These are phyloP conservation scores for Brachionus calyciflorus DNA, from an alignment of 1,140 invertebrate species.

Conservation along the genomic window DNA sequence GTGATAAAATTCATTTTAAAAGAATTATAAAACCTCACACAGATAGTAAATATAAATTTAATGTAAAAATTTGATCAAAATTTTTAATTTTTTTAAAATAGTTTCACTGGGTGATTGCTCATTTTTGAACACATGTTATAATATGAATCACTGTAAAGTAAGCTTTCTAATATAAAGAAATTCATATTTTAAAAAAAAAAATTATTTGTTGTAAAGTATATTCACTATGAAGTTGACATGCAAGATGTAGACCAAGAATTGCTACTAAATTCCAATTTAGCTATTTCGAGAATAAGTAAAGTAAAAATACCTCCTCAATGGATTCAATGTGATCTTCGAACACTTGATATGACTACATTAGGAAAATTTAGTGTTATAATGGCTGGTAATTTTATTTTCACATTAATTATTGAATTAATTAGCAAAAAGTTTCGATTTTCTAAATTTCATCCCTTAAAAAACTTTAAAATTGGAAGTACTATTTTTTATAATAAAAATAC, in stretches of 20 bases:
- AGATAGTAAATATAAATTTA: slow-evolving; percentile 64
- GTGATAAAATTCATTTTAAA: slow-evolving; percentile 89
- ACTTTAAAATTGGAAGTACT: no score
- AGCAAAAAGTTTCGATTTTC: slow-evolving; percentile 74
- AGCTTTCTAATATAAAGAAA: slow-evolving; percentile 37
- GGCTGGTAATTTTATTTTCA: slow-evolving; percentile 49
- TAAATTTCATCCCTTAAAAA: no score
- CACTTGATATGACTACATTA: slow-evolving; percentile 89
- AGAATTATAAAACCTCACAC: slow-evolving; percentile 96
- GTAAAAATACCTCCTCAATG: slow-evolving; percentile 72
- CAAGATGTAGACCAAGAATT: slow-evolving; percentile 34
- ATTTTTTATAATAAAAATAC: no score
- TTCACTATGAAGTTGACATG: slow-evolving; percentile 48
- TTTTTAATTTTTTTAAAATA: slow-evolving; percentile 51
- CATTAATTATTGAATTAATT: slow-evolving; percentile 50
- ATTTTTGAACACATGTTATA: slow-evolving; percentile 95
- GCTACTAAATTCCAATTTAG: slow-evolving; percentile 1
- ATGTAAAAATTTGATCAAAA: background rate
- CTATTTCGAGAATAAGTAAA: background rate
- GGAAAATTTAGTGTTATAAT: slow-evolving; percentile 66
- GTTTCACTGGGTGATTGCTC: slow-evolving; percentile 92
- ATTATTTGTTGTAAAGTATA: slow-evolving; percentile 43
- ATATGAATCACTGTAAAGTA: slow-evolving; percentile 94
- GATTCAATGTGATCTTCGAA: slow-evolving; percentile 92
- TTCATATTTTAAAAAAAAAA: slow-evolving; percentile 41